These are phyloP conservation scores for Hydractinia symbiolongicarpus DNA, from an alignment of 30 jellyfish, hydroid and myxozoan species.

Conservation along the genomic window DNA sequence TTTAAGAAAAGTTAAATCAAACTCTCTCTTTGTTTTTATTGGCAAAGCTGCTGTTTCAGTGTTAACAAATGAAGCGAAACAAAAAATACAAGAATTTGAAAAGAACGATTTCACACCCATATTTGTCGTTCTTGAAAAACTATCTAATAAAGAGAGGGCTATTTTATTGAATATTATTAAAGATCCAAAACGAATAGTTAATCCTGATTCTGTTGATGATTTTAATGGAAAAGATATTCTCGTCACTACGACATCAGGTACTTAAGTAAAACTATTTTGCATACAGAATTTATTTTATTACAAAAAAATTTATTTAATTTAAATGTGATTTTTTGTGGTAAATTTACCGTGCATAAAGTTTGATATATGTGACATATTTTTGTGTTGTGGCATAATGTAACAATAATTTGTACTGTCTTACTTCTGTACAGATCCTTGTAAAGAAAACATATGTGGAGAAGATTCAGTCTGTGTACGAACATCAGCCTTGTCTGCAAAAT, in stretches of 20 bases:
- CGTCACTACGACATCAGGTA: background rate
- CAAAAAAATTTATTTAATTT: background rate
- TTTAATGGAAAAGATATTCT: background rate
- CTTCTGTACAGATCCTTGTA: background rate
- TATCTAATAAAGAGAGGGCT: background rate
- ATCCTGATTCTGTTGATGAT: background rate
- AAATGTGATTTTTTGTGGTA: background rate
- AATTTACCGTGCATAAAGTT: too few relatives aligned
- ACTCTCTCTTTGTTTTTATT: background rate
- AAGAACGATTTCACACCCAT: background rate
- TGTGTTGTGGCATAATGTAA: too few relatives aligned
- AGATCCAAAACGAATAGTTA: background rate
- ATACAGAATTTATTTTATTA: background rate
- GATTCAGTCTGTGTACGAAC: background rate
- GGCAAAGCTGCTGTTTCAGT: background rate
- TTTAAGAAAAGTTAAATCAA: background rate
- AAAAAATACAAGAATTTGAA: background rate
- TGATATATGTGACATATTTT: too few relatives aligned
- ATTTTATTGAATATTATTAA: background rate
- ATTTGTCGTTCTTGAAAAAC: conserved; percentile 16
- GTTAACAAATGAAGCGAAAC: background rate
- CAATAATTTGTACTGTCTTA: too few relatives aligned
- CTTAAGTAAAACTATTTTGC: background rate
- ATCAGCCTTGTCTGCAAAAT: conserved; percentile 22
- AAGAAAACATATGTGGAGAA: background rate